A percentile compares a stretch with the other conserved stretches of the same genome.
phyloP scores from a whole-genome alignment of 2,113 vertebrate species.

The Sitta europaea region DNA sequence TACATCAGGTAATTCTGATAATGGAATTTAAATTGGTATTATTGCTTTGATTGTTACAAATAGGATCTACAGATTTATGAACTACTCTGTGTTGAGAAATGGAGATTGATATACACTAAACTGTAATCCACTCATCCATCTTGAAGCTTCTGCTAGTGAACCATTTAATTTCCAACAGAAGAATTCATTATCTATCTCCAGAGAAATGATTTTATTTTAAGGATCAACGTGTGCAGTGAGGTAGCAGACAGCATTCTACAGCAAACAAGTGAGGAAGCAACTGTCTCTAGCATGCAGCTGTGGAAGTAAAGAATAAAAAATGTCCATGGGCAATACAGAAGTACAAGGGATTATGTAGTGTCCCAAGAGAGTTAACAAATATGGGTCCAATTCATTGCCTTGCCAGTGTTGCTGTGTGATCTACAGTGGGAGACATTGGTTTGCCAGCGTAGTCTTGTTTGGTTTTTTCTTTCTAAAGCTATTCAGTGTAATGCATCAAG shows the following conservation, averaged over 20 bases:
- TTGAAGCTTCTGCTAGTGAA: not conserved
- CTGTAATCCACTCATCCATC: not conserved
- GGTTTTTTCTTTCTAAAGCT: not conserved
- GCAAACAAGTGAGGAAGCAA: not conserved
- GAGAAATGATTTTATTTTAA: not conserved
- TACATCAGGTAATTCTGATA: not conserved
- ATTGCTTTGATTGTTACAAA: not conserved
- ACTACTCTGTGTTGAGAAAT: not conserved
- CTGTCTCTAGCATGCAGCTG: not conserved
- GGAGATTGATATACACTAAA: not conserved
- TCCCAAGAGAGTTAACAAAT: not conserved
- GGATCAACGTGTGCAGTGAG: not conserved
- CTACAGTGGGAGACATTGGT: not conserved
- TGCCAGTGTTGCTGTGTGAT: not conserved
- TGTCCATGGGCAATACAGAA: not conserved
- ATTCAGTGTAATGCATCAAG: not conserved
- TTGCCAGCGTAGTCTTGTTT: not conserved
- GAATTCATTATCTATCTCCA: not conserved
- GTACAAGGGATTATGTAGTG: not conserved
- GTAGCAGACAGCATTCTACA: not conserved
- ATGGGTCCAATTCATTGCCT: not conserved
- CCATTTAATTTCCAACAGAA: conserved; percentile 17
- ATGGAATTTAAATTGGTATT: not conserved
- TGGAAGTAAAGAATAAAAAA: not conserved
- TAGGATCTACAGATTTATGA: not conserved